Percentiles rank a stretch among this genome's conserved stretches.
Evolutionary conservation across 2,888 invertebrate species (phyloP).

Genomic region (Blastobasis lacticolella): DNA sequence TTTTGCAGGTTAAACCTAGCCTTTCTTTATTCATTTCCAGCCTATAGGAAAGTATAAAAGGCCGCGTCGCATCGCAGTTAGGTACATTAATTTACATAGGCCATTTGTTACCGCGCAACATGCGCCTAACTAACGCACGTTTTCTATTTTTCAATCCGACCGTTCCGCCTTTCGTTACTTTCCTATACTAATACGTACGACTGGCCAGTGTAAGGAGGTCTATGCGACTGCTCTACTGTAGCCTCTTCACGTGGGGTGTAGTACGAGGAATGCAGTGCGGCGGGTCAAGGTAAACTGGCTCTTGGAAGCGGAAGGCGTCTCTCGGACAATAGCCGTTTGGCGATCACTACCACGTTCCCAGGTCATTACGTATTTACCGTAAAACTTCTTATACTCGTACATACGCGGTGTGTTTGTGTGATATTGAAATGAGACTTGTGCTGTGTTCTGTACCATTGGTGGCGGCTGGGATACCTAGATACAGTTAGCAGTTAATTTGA

Average conservation of each 20-base stretch:
- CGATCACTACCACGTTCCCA: slow-evolving; percentile 63
- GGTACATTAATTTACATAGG: no score
- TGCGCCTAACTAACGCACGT: slow-evolving; percentile 23
- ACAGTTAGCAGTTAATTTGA: no score
- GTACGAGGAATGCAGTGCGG: slow-evolving; percentile 33
- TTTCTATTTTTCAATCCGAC: slow-evolving; percentile 67
- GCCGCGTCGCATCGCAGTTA: slow-evolving; percentile 6
- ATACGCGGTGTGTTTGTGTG: no score
- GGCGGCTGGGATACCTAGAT: no score
- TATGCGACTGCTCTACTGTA: slow-evolving; percentile 26
- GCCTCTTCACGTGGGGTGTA: slow-evolving; percentile 28
- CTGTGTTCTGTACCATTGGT: no score
- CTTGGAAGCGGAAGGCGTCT: slow-evolving; percentile 57
- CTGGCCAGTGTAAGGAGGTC: slow-evolving; percentile 34
- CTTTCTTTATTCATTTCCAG: no score
- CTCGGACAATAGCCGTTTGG: slow-evolving; percentile 62
- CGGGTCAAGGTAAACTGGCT: slow-evolving; percentile 43
- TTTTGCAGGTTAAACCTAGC: no score
- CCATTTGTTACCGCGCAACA: no score
- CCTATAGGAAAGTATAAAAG: not conserved
- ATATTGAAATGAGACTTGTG: no score
- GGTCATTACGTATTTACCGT: slow-evolving; percentile 66
- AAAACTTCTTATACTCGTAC: slow-evolving; percentile 36
- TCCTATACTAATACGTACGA: slow-evolving; percentile 51
- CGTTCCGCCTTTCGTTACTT: slow-evolving; percentile 70